phyloP scores from a whole-genome alignment of 2,888 invertebrate genomes.

The Oasisia sp. region DNA sequence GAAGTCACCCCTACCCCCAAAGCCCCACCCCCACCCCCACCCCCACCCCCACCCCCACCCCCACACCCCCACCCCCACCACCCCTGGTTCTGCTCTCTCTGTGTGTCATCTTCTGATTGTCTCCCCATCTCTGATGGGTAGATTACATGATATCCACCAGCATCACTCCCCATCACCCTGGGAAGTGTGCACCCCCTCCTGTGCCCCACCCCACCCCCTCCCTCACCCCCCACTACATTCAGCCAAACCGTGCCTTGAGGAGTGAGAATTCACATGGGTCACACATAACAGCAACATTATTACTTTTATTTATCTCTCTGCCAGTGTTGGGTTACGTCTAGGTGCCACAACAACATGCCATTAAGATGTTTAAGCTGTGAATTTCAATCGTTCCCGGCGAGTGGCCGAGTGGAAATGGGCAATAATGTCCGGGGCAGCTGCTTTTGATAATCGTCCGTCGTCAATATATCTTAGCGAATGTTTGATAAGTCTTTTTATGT shows the following conservation, averaged over 20 bases:
- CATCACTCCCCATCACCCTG: neutral
- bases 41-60: too few species aligned
- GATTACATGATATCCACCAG: neutral
- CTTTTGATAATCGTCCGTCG: neutral
- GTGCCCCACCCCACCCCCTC: too few species aligned
- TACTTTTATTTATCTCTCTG: neutral
- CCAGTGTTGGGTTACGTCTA: neutral
- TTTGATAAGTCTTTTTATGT: slow-evolving; percentile 17
- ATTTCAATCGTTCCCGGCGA: neutral
- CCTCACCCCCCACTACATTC: neutral
- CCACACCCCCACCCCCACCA: too few species aligned
- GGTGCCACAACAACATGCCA: neutral
- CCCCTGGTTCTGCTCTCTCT: neutral
- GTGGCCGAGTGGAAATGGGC: neutral
- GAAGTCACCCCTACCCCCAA: neutral
- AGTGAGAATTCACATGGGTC: slow-evolving; percentile 1
- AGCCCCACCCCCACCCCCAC: too few species aligned
- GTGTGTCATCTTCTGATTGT: neutral
- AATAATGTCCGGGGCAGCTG: neutral
- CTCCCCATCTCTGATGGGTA: neutral
- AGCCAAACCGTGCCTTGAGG: neutral
- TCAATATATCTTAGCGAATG: neutral
- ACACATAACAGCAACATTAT: neutral
- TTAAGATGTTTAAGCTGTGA: slow-evolving; percentile 11
- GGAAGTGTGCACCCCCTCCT: neutral